Percentiles rank a stretch among this genome's conserved stretches.
Conservation (phyloP, 2,888 invertebrate genomes). For the Synergus japonicus region DNA sequence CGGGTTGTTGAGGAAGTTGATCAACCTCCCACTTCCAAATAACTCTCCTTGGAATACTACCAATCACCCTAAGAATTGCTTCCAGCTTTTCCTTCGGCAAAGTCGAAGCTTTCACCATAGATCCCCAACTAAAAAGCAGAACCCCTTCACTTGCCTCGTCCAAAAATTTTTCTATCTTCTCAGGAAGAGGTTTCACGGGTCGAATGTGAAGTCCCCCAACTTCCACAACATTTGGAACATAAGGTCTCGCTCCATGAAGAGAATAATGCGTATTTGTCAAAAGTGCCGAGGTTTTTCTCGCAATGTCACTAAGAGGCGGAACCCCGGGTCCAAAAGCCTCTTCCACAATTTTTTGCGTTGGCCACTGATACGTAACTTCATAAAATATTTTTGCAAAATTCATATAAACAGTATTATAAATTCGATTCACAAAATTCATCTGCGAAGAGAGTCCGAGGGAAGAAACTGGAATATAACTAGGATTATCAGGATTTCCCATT, state of each 20-base stretch:
- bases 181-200: constrained; percentile 76
- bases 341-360: constrained; percentile 65
- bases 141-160: constrained; percentile 79
- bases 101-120: constrained; percentile 83
- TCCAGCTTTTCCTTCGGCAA: constrained; percentile 81
- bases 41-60: constrained; percentile 82
- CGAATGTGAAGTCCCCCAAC: constrained; percentile 70
- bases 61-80: constrained; percentile 82
- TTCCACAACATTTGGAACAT: constrained; percentile 81
- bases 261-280: constrained; percentile 82
- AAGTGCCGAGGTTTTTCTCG: constrained; percentile 79
- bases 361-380: constrained; percentile 71
- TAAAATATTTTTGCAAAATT: constrained; percentile 67
- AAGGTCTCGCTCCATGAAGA: constrained; percentile 80
- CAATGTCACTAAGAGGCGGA: constrained; percentile 80
- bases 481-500: constrained; percentile 80
- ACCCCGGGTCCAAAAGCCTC: constrained; percentile 61
- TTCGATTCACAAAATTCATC: constrained; percentile 76
- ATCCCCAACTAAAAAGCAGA: constrained; percentile 88
- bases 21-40: constrained; percentile 85
- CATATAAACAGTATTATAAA: constrained; percentile 77
- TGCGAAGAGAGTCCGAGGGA: constrained; percentile 78
- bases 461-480: constrained; percentile 80
- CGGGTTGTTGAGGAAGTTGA: constrained; percentile 80
- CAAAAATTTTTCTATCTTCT: constrained; percentile 81